Conservation (phyloP, 2,113 vertebrate genomes). For the Lagopus muta region DNA sequence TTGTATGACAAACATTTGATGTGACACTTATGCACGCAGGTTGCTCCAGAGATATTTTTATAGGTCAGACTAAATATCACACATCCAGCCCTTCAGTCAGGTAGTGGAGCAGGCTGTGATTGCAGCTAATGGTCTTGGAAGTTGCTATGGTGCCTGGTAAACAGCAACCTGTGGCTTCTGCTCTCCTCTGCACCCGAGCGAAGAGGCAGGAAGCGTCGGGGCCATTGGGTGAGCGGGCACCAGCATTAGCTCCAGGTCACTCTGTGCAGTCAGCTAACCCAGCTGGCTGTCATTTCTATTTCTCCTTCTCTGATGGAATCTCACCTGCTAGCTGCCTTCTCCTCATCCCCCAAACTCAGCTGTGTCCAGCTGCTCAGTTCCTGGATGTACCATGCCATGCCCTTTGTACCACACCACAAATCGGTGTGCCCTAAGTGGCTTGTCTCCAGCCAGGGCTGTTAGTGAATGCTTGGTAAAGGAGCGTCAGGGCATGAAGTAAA, state of each 20-base stretch:
- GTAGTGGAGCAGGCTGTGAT: constrained; percentile 9
- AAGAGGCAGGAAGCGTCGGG: background rate
- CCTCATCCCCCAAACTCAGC: accelerated
- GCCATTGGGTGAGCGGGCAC: background rate
- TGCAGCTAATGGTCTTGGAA: constrained; percentile 34
- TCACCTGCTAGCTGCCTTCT: background rate
- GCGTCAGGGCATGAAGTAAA: accelerated
- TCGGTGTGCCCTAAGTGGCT: accelerated
- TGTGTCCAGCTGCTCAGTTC: accelerated
- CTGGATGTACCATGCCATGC: accelerated
- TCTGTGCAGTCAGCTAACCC: accelerated
- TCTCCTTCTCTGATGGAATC: background rate
- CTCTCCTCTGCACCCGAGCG: accelerated
- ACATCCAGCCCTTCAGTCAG: constrained; percentile 63
- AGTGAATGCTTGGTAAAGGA: accelerated
- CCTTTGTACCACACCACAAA: accelerated
- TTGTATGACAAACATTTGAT: constrained; percentile 67
- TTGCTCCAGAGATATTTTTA: constrained; percentile 73
- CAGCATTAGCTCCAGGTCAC: background rate
- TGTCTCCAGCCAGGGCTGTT: background rate
- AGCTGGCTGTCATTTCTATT: accelerated
- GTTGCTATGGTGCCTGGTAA: constrained; percentile 28
- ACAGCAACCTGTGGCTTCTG: constrained; percentile 10
- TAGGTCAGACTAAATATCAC: constrained; percentile 73
- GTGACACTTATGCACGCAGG: constrained; percentile 65